Evolutionary conservation across 92 coral and sea anemone species (phyloP), one percentile per base, ranked within the genome.

Genomic region (Heteractis magnifica): DNA sequence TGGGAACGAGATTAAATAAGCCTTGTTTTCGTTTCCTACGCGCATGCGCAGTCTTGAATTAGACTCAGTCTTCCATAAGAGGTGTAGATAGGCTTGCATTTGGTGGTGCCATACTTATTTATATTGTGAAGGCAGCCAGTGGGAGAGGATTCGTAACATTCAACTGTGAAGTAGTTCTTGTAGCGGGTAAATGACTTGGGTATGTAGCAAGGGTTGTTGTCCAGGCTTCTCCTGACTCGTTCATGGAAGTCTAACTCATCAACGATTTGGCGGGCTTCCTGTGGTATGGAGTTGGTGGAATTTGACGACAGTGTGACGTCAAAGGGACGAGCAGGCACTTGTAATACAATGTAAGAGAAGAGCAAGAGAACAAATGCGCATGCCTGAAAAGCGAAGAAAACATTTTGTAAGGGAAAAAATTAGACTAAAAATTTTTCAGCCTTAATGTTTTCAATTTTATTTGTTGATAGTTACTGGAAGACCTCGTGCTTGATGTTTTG

Each of bases 261-360:
- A 18, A 71, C 9, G 4, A 10, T 4, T 20, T 10, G 48, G 1
- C 41, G 81, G 82, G 82, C 56, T 77, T 20, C 80, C 80, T 77
- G 82, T 59, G 72, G 71, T 34, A 16, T 26, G 11, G 73, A 10
- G 20, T 65, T 12, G 13, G 82, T 78, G 58, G 82, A 56, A 52
- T 58, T 26, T 41, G 14, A 21, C 48, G 53, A 9, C 49, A 26
- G 18, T 12, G 23, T 78, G 52, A 65, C 83, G 75, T 79, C 83
- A 79, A 23, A 64, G 7, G 84, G 77, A 50, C 84, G 84, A 51
- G 84, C 77, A n/a, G 76, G 71, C 50, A 59, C 84, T 68, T 81
- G 84, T 56, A 60, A 70, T 4, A 51, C 18, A 50, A 49, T 10
- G 19, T 6, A 68, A 13, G 49, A 10, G 44, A 68, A 10, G 44